Base-by-base conservation (phyloP, 2,113 vertebrate species). In the Aix galericulata region DNA sequence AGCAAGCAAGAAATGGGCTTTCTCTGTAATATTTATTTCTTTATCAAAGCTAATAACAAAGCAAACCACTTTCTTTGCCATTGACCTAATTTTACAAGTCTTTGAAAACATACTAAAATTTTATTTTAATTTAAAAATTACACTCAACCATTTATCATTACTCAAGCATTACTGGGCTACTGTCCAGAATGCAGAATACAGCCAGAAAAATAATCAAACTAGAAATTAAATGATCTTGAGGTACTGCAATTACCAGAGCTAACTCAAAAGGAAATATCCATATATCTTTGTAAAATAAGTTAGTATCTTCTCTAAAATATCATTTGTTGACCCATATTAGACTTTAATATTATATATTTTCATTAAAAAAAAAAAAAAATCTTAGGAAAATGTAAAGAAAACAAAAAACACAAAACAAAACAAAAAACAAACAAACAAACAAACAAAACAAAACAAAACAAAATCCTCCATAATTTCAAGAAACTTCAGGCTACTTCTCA, bases 121-220 rank as follows among this genome's bases (percentile, higher is more conserved):
- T 88, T 58, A 56, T 77, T 94, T 88, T 83, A 74, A 77, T 88
- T 87, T 63, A 31, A 95, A 82, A 94, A 67, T 71, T 32, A 67
- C 69, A 67, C 73, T 34, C n/a, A 59, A 26, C 2, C 14, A 34
- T 55, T 93, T 59, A 59, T 62, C 20, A 42, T 93, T 91, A 81
- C 34, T 88, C 20, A 78, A 10, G 13, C 26, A 48, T 67, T 64
- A 25, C 29, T 94, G 48, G 52, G 38, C 38, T 95, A 42, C 76
- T 84, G n/a, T 80, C 46, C 48, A 93, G 71, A 91, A 78, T 23
- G 13, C 59, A 83, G 8, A 66, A 53, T 48, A 58, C 26, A 88
- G 55, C 22, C 29, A 60, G 58, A 59, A 91, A 82, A 90, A 86
- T 53, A 83, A 88, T 83, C 67, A 81, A 78, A 56, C 10, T 72